Base-by-base conservation (phyloP, 2,888 invertebrate species). In the Cenopis cana region DNA sequence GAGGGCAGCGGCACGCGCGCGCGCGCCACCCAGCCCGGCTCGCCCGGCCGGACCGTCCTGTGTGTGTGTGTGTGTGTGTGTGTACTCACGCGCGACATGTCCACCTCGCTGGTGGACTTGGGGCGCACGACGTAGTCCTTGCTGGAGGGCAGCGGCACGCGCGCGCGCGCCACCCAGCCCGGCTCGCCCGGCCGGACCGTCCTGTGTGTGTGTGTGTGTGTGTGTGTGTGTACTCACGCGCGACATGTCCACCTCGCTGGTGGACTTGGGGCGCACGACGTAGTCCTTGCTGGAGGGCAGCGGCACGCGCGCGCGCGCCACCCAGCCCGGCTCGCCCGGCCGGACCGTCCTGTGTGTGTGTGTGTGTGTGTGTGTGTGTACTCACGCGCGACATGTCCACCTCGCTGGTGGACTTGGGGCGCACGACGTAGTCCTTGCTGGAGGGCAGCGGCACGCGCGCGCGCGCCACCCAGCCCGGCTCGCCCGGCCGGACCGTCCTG, bases 81-180 rank as follows among this genome's bases (percentile, higher is more conserved):
- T 17, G 60, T 55, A 90, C 94, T 90, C 88, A 96, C 96, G 85
- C 96, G 91, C 74, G 96, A 96, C 90, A 98, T 96, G 90, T 98
- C 98, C 57, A 97, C 95, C 82, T 98, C 98, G 74, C 96, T 95
- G 75, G 96, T 97, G 95, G 98, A 98, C 88, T 97, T 97, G 14
- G 99, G 99, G 62, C 99, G 94, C 78, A 97, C 96, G 65, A 99
- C 97, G 89, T 99, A 99, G 90, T 99, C 99, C 93, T 98, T 99
- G 87, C 96, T 98, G 62, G 98, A 98, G 29, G 99, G 99, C 85
- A 95, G 90, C 24, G 99, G 99, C 70, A 99, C 99, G 73, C 99
- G 95, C 14, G 99, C 99, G 83, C 99, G 94, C 41, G 96, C 96
- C 75, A 99, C 96, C 98, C 98, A 99, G 52, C 99, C 99, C 76